Percentiles rank a stretch among this genome's conserved stretches.
Conservation (phyloP, 2,113 vertebrate genomes). For the Semnornis frantzii region DNA sequence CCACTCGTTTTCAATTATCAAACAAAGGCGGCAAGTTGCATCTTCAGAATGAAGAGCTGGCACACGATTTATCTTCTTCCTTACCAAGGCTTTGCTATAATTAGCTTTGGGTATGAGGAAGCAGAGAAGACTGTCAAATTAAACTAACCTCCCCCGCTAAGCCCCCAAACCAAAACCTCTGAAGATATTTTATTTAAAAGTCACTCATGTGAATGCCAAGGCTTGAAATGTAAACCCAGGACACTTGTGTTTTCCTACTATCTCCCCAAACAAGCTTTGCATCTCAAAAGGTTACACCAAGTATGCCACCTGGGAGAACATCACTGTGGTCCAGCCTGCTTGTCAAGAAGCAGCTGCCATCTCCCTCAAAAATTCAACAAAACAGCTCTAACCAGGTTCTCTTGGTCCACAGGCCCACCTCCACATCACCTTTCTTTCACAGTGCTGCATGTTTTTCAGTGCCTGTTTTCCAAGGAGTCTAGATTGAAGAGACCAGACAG, state of each 20-base stretch:
- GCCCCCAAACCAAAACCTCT: background rate
- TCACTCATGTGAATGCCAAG: background rate
- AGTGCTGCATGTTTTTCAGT: background rate
- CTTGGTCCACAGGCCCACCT: background rate
- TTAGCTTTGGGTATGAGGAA: conserved; percentile 26
- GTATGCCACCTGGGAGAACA: background rate
- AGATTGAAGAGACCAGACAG: background rate
- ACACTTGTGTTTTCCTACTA: background rate
- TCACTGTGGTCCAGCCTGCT: background rate
- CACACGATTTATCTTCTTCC: conserved; percentile 1
- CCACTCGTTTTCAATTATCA: conserved; percentile 52
- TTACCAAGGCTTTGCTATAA: conserved; percentile 31
- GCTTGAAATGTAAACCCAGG: background rate
- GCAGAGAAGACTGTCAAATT: conserved; percentile 3
- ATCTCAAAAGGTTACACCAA: background rate
- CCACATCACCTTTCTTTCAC: background rate
- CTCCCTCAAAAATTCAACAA: background rate
- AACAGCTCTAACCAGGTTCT: background rate
- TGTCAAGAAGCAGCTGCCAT: background rate
- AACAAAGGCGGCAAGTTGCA: conserved; percentile 53
- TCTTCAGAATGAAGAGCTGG: conserved; percentile 37
- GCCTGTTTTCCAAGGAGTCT: background rate
- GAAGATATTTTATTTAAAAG: conserved; percentile 16
- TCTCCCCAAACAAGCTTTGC: background rate
- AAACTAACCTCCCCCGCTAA: background rate